A percentile compares a stretch with the other conserved stretches of the same genome.
Evolutionary conservation across 2,113 vertebrate species (phyloP).

Genomic region (Chelonoidis abingdonii): DNA sequence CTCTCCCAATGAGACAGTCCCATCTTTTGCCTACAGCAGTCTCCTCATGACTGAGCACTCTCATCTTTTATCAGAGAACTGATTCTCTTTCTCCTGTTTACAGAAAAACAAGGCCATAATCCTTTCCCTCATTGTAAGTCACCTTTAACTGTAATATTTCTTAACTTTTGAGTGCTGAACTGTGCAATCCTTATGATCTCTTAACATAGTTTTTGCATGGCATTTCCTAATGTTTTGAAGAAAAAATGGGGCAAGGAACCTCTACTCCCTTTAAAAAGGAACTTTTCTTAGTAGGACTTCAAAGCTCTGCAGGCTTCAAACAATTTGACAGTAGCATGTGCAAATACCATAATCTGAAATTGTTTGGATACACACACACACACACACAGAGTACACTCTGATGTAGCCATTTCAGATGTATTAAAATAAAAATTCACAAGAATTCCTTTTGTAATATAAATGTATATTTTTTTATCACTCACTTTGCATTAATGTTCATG

Average conservation of each 20-base stretch:
- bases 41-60: neutral
- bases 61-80: neutral
- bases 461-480: neutral
- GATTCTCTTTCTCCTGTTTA: neutral
- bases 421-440: neutral
- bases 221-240: neutral
- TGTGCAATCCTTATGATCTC: neutral
- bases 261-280: neutral
- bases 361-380: neutral
- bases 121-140: neutral
- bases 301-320: neutral
- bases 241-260: neutral
- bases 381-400: neutral
- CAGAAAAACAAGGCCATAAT: neutral
- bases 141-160: neutral
- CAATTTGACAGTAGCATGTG: neutral
- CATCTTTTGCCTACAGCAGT: neutral
- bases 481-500: neutral
- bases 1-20: neutral
- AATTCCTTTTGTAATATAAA: neutral
- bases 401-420: neutral
- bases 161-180: neutral
- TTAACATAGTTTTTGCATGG: neutral
- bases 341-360: neutral
- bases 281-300: neutral